These are phyloP conservation scores for Candidula unifasciata DNA, from an alignment of 2,888 invertebrate species.

Conservation along the genomic window DNA sequence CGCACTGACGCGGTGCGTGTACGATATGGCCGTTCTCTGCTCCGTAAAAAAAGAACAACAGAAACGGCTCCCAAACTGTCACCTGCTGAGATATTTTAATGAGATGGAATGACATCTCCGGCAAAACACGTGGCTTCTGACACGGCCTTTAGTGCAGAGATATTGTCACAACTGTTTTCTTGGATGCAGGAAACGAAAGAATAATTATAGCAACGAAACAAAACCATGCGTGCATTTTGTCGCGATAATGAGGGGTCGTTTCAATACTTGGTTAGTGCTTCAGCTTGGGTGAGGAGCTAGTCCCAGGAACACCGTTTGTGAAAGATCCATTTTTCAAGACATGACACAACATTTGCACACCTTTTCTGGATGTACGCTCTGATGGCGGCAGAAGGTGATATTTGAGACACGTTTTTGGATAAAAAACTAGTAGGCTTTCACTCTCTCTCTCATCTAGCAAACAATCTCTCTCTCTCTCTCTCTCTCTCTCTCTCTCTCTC, in stretches of 20 bases:
- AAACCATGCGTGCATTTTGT: neutral
- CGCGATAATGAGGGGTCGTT: neutral
- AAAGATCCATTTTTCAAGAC: neutral
- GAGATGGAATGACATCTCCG: neutral
- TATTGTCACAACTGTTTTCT: neutral
- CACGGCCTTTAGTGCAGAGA: neutral
- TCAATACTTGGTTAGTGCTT: neutral
- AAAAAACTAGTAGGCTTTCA: no score
- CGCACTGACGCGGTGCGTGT: neutral
- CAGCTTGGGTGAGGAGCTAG: no score
- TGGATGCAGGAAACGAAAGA: neutral
- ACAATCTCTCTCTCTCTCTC: no score
- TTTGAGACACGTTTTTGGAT: no score
- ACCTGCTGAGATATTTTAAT: slow-evolving; percentile 17
- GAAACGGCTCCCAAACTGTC: slow-evolving; percentile 10
- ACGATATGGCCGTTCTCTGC: neutral
- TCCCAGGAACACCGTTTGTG: neutral
- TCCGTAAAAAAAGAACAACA: neutral
- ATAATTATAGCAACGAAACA: neutral
- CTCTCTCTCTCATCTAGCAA: no score
- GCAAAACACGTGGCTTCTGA: neutral
- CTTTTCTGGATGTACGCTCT: neutral
- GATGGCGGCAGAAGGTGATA: neutral
- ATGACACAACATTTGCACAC: neutral
- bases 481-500: no score